Evolutionary conservation across 2,888 invertebrate species (phyloP), one percentile per base, ranked within the genome.

Genomic region (Noctua janthe): DNA sequence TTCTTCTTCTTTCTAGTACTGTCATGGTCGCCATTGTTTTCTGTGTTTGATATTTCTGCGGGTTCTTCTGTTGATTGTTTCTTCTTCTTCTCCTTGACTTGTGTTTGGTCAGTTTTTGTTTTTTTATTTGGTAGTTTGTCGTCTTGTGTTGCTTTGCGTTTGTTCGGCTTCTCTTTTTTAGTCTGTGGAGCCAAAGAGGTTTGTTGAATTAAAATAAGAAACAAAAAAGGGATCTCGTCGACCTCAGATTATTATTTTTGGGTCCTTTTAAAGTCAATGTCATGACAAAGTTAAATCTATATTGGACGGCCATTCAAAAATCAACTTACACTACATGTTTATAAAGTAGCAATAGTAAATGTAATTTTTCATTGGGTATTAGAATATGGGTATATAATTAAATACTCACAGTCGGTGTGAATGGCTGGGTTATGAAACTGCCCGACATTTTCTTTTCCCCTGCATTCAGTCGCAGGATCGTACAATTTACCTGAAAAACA

Each of bases 401-500:
- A 35, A 4, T 70, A 91, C 96, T 94, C 85, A 96, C 96, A 15
- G 83, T 87, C 0, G 91, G 91, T 71, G 88, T 90, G 71, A 95
- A 95, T 0, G 96, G 95, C 7, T 88, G 87, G 0, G 94, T 94
- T 2, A 89, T 94, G 29, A 97, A 92, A 78, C 97, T 97, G 54
- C 97, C 96, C 1, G 92, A 90, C 91, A 97, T 94, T 89, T 95
- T 97, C 81, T 94, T 94, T 5, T 92, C 88, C 69, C 94, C 93
- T 0, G 92, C 87, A 67, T 95, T 93, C 10, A 95, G 94, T 62
- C 87, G 92, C 35, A 97, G 78, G 82, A 97, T 95, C 20, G 97
- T 97, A 81, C 97, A 97, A 69, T 95, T 97, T 7, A 97, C 96
- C 97, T 97, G 90, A 69, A 29, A 92, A 93, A 74, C 62, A 69